phyloP scores from a whole-genome alignment of 2,113 vertebrate genomes.

The Danionella cerebrum region DNA sequence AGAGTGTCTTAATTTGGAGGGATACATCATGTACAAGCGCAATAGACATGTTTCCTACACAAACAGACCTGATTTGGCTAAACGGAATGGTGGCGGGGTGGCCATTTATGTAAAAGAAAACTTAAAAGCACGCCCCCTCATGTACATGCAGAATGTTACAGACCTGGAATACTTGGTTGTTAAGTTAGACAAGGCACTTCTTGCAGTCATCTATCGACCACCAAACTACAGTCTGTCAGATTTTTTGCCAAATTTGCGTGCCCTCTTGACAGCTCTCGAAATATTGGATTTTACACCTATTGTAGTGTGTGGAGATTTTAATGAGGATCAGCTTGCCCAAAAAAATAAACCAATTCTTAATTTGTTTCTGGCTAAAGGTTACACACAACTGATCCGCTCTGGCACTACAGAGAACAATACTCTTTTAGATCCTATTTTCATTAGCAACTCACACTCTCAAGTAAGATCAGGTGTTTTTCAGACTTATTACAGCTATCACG shows the following conservation, averaged over 20 bases:
- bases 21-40: slow-evolving; percentile 11
- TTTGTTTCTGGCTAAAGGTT: neutral
- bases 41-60: slow-evolving; percentile 33
- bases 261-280: neutral
- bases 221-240: neutral
- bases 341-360: neutral
- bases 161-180: slow-evolving; percentile 29
- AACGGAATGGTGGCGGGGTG: slow-evolving; percentile 7
- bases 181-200: neutral
- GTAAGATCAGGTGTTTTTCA: neutral
- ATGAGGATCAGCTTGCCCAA: neutral
- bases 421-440: neutral
- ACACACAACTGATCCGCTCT: neutral
- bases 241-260: neutral
- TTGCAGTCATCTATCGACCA: neutral
- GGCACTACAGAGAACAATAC: neutral
- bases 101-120: neutral
- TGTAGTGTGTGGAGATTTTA: neutral
- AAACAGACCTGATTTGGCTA: slow-evolving; percentile 18
- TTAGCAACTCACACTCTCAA: neutral
- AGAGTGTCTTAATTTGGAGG: neutral
- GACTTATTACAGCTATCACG: neutral
- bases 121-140: neutral
- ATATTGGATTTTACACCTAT: neutral
- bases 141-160: slow-evolving; percentile 30